Conservation (phyloP, 2,797 vertebrate species). For the Notoglanidium macrostoma region DNA sequence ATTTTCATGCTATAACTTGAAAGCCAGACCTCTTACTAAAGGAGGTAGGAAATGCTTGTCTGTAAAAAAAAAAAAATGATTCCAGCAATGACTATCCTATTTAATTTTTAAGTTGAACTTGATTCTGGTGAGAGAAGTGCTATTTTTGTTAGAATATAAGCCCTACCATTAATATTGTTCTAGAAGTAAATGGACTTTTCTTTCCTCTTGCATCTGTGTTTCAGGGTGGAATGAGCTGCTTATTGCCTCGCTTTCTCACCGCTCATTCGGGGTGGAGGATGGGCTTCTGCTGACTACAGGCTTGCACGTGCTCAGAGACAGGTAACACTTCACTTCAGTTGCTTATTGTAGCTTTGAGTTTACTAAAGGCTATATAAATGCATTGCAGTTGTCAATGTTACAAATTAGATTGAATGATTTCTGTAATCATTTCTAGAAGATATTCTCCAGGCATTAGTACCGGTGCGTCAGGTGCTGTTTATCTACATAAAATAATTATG, state of each 20-base stretch:
- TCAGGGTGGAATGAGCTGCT: conserved; percentile 97
- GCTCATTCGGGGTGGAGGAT: conserved; percentile 90
- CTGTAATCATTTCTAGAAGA: not conserved
- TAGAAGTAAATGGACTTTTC: not conserved
- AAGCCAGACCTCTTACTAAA: not conserved
- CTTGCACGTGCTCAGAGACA: conserved; percentile 88
- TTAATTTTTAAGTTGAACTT: not conserved
- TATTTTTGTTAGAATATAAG: not conserved
- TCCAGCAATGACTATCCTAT: not conserved
- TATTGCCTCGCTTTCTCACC: conserved; percentile 97
- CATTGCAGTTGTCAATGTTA: not conserved
- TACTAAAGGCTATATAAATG: not conserved
- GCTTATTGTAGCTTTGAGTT: not conserved
- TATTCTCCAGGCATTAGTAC: not conserved
- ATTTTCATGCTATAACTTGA: not conserved
- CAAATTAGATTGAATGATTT: not conserved
- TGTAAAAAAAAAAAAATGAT: not conserved
- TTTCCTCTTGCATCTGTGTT: conserved; percentile 7
- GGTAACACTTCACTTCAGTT: conserved; percentile 32
- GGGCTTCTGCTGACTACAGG: conserved; percentile 94
- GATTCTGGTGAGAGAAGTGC: not conserved
- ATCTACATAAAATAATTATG: not conserved
- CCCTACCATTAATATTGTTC: not conserved
- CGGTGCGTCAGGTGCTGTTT: not conserved
- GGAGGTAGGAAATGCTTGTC: not conserved